phyloP scores from a whole-genome alignment of 2,888 invertebrate genomes.

The Noctua janthina region DNA sequence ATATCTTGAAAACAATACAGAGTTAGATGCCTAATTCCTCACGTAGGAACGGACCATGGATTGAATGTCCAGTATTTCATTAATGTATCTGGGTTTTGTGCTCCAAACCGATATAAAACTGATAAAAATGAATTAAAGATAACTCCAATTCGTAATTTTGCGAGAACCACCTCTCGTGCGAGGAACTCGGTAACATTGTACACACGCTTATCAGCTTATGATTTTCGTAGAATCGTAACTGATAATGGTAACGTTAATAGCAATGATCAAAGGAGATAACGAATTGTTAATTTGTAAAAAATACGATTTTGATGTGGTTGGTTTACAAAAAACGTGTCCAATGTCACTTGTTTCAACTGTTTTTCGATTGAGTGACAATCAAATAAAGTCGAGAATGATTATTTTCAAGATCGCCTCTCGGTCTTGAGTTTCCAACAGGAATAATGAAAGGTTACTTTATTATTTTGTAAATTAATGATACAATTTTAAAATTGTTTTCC shows the following conservation, averaged over 20 bases:
- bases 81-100: slow-evolving; percentile 14
- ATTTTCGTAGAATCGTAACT: slow-evolving; percentile 40
- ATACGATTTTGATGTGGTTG: background rate
- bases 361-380: background rate
- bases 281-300: slow-evolving; percentile 13
- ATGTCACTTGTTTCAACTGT: background rate
- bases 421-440: background rate
- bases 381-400: background rate
- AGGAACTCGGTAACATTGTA: slow-evolving; percentile 20
- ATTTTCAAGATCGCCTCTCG: background rate
- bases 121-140: slow-evolving; percentile 52
- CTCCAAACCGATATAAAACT: slow-evolving; percentile 29
- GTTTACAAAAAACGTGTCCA: background rate
- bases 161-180: slow-evolving; percentile 10
- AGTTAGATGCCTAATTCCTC: slow-evolving; percentile 3
- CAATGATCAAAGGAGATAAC: slow-evolving; percentile 27
- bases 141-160: slow-evolving; percentile 35
- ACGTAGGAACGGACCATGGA: background rate
- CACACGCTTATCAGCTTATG: slow-evolving; percentile 49
- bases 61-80: background rate
- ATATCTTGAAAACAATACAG: background rate
- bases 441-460: background rate
- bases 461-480: background rate
- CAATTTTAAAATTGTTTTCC: background rate
- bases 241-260: slow-evolving; percentile 25